These are phyloP conservation scores for Aplochiton taeniatus DNA, from an alignment of 2,797 vertebrate genomes.

Conservation along the genomic window DNA sequence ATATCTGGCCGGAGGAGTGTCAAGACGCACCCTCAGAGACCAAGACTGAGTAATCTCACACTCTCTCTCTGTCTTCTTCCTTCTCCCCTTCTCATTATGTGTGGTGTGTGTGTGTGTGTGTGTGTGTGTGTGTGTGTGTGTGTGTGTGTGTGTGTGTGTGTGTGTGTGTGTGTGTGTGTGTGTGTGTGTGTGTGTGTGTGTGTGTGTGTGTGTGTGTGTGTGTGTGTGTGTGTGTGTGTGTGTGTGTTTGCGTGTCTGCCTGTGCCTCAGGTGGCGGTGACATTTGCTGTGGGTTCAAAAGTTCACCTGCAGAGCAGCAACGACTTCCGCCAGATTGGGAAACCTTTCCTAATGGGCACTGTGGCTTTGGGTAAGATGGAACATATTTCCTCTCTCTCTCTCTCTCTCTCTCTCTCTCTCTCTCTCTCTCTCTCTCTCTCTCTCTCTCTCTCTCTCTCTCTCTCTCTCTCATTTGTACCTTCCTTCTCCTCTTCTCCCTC, in stretches of 20 bases:
- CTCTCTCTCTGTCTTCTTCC: no score
- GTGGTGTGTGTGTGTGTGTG: slow-evolving; percentile 46
- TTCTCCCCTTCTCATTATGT: no score
- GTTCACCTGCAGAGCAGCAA: slow-evolving; percentile 73
- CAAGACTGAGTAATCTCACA: no score
- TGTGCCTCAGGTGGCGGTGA: slow-evolving; percentile 72
- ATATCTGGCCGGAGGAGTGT: slow-evolving; percentile 3
- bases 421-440: slow-evolving; percentile 4
- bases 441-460: slow-evolving; percentile 7
- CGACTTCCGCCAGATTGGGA: slow-evolving; percentile 75
- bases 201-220: slow-evolving; percentile 41
- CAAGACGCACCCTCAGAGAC: no score
- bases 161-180: slow-evolving; percentile 21
- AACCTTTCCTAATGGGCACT: slow-evolving; percentile 76
- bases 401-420: background rate
- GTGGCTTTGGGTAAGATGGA: slow-evolving; percentile 70
- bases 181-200: slow-evolving; percentile 6
- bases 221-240: slow-evolving; percentile 41
- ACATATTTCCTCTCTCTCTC: background rate
- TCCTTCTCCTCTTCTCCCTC: background rate
- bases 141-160: slow-evolving; percentile 35
- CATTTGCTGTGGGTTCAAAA: slow-evolving; percentile 77
- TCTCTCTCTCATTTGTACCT: background rate
- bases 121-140: slow-evolving; percentile 38
- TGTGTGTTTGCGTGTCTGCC: slow-evolving; percentile 31